Evolutionary conservation across 2,797 vertebrate genomes (phyloP).

Genomic region (Apodemus agrarius): DNA sequence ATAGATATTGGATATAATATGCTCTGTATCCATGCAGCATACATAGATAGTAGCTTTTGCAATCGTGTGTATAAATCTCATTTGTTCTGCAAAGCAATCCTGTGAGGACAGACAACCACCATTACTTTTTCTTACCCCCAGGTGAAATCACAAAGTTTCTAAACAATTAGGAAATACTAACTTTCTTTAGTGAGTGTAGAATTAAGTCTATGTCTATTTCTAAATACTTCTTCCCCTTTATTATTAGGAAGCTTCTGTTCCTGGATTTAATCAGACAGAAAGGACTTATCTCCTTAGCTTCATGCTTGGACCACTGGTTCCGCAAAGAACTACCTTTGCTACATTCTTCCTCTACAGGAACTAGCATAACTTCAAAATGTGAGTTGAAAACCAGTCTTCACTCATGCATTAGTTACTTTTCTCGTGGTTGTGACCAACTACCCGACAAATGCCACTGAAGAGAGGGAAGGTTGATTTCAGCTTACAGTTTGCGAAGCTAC

Average conservation of each 20-base stretch:
- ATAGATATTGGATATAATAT: not conserved
- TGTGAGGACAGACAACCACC: not conserved
- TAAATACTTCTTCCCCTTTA: not conserved
- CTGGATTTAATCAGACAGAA: not conserved
- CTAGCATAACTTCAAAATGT: not conserved
- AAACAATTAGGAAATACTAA: not conserved
- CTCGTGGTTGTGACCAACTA: not conserved
- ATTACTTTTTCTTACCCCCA: not conserved
- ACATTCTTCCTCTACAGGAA: not conserved
- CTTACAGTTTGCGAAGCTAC: not conserved
- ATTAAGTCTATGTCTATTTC: not conserved
- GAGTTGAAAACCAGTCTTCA: not conserved
- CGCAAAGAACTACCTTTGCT: not conserved
- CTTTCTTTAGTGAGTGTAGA: not conserved
- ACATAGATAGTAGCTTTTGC: not conserved
- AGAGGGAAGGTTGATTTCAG: not conserved
- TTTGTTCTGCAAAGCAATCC: not conserved
- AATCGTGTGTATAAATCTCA: not conserved
- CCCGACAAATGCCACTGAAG: not conserved
- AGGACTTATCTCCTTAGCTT: not conserved
- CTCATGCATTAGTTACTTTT: not conserved
- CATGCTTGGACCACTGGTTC: not conserved
- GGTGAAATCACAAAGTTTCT: constrained; percentile 1
- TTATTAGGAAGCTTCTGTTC: not conserved
- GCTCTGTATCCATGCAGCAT: not conserved